Base-by-base conservation (phyloP, 1,140 invertebrate species). In the Lysiphlebus fabarum region DNA sequence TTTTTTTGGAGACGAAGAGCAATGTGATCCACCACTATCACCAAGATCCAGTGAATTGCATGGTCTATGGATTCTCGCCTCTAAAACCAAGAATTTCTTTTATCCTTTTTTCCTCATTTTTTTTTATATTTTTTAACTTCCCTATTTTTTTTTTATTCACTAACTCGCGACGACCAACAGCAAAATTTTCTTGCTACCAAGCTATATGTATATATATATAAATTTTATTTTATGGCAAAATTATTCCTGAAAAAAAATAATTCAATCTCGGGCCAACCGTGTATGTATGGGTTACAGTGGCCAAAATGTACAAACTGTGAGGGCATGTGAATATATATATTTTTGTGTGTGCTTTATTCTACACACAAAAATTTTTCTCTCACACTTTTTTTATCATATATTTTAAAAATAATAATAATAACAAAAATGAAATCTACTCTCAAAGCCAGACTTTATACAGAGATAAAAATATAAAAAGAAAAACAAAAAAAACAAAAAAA, bases 191-290 rank as follows among this genome's bases (percentile, higher is more conserved):
- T 7, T 11, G 38, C 3, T 41, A 40, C 40, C n/a, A 33, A n/a
- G 14, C 47, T n/a, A 10, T 58, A 53, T 62, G 59, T 55, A 55
- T 62, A 61, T 57, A 42, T 47, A 7, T 55, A 58, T 37, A 43
- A 60, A 56, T 62, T 65, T 65, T 65, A 65, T 65, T 65, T 62
- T 62, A 65, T 62, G 59, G 60, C 58, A 41, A 58, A 65, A 65
- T 62, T 62, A 65, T 65, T 65, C 55, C 43, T 47, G 56, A 53
- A 59, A 61, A 59, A 65, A 65, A 65, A 65, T 65, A 65, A 65
- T 65, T 65, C 63, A 65, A 65, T 65, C 63, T 65, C 59, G 53
- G 49, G 17, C 61, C 53, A 9, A 7, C 33, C 49, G 49, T 11
- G 60, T 38, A 53, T 42, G 59, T 56, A 51, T 40, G 47, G 53